These are phyloP conservation scores for Eupithecia abbreviata DNA, from an alignment of 2,888 invertebrate species.

Conservation along the genomic window DNA sequence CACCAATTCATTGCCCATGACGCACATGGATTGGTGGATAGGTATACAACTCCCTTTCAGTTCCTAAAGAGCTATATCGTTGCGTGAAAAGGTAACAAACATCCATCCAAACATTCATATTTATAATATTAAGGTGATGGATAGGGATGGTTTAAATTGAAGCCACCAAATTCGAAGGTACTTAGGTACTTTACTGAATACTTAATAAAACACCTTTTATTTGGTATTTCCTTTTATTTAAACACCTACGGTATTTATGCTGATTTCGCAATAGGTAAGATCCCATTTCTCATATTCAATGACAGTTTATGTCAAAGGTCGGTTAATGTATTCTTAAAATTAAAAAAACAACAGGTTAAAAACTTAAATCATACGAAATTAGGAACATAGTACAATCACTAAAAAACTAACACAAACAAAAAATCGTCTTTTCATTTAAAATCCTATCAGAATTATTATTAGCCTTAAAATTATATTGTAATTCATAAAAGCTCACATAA, in stretches of 20 bases:
- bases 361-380: constrained; percentile 23
- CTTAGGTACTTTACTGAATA: not conserved
- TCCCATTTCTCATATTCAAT: not conserved
- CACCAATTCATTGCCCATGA: too few relatives aligned
- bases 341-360: constrained; percentile 16
- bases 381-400: constrained; percentile 22
- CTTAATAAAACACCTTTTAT: not conserved
- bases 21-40: too few relatives aligned
- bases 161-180: not conserved
- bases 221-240: constrained; percentile 1
- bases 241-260: not conserved
- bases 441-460: not conserved
- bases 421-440: not conserved
- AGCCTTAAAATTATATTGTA: not conserved
- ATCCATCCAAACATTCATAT: too few relatives aligned
- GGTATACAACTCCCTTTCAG: too few relatives aligned
- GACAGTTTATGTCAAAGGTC: not conserved
- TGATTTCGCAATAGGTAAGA: not conserved
- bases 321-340: not conserved
- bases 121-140: too few relatives aligned
- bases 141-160: not conserved
- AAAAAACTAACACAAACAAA: not conserved
- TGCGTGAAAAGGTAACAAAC: too few relatives aligned
- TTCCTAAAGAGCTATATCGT: too few relatives aligned
- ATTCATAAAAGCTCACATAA: not conserved